Percentiles rank a stretch among this genome's conserved stretches.
Conservation (phyloP, 2,888 invertebrate species). For the Serrognathus titanus region DNA sequence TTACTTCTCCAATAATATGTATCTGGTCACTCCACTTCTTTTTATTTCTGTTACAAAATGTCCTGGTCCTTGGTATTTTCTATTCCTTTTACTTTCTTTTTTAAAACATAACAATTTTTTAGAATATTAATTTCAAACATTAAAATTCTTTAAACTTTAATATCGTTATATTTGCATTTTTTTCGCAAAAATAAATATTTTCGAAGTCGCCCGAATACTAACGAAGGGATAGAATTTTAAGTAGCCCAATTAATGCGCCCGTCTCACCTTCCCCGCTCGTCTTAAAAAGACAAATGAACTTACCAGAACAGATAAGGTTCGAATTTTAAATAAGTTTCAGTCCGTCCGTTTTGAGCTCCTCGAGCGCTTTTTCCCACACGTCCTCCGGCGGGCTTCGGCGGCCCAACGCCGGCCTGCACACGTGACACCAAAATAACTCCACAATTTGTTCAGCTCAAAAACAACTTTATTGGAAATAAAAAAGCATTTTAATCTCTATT, state of each 20-base stretch:
- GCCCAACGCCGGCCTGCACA: neutral
- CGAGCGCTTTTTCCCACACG: conserved; percentile 3
- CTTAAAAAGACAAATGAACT: conserved; percentile 24
- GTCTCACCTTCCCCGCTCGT: conserved; percentile 6
- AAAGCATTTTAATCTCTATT: conserved; percentile 22
- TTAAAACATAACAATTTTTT: neutral
- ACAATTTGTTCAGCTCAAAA: conserved; percentile 20
- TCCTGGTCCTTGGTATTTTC: too few relatives aligned
- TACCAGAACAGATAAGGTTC: conserved; percentile 23
- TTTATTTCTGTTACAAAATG: too few relatives aligned
- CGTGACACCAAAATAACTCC: conserved; percentile 9
- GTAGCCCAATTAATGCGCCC: neutral
- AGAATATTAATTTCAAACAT: neutral
- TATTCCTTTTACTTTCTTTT: too few relatives aligned
- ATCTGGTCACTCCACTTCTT: too few relatives aligned
- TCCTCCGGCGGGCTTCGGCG: neutral
- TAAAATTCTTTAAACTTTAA: neutral
- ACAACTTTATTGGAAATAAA: conserved; percentile 25
- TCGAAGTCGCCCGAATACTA: neutral
- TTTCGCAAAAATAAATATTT: neutral
- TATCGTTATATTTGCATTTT: neutral
- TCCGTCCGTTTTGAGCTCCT: conserved; percentile 8
- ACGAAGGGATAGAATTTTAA: neutral
- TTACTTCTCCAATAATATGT: too few relatives aligned
- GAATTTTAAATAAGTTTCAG: conserved; percentile 22